Conservation (phyloP, 2,888 invertebrate genomes). For the Coelogynopora nodosa region DNA sequence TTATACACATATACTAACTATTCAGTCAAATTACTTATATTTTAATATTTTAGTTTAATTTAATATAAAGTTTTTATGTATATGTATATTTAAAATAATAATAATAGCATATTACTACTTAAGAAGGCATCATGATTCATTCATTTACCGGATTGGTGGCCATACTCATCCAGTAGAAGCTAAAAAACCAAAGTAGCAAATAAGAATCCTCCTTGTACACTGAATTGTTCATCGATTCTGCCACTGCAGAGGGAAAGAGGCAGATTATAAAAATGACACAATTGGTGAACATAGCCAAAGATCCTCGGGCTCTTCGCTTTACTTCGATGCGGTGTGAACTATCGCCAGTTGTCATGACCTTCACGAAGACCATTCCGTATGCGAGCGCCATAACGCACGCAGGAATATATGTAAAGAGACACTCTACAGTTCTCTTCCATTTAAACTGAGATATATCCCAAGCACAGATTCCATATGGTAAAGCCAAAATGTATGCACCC, state of each 20-base stretch:
- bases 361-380: neutral
- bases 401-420: conserved; percentile 36
- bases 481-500: neutral
- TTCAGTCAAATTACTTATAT: too few relatives aligned
- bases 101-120: too few relatives aligned
- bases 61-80: too few relatives aligned
- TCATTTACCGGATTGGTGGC: conserved; percentile 32
- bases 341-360: neutral
- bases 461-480: neutral
- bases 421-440: conserved; percentile 33
- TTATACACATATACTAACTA: too few relatives aligned
- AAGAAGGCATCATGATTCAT: too few relatives aligned
- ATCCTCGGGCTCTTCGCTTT: neutral
- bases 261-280: conserved; percentile 24
- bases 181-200: conserved; percentile 22
- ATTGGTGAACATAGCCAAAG: conserved; percentile 22
- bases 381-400: neutral
- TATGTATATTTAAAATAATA: too few relatives aligned
- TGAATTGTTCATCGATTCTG: conserved; percentile 11
- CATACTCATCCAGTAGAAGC: conserved; percentile 34
- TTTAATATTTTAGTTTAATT: too few relatives aligned
- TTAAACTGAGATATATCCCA: neutral
- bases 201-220: conserved; percentile 3
- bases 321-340: neutral
- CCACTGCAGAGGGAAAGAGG: neutral